These are phyloP conservation scores for Thamnaconus septentrionalis DNA, from an alignment of 2,113 vertebrate species.

Conservation along the genomic window DNA sequence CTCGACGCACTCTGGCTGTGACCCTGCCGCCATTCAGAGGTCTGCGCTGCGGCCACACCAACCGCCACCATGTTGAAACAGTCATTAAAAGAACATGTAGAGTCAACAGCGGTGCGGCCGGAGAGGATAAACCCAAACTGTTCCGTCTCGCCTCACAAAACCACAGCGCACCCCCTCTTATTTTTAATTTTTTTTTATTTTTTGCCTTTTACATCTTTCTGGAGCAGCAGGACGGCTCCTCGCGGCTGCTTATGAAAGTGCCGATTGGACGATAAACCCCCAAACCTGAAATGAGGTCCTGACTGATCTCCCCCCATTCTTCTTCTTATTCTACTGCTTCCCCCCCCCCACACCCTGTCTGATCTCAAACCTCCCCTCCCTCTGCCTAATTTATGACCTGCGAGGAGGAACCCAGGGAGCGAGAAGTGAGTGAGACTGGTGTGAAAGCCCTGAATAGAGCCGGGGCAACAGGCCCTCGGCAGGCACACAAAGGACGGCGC, in stretches of 20 bases:
- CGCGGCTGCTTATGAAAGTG: too few relatives aligned
- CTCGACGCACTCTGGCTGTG: too few relatives aligned
- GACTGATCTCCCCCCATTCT: constrained; percentile 53
- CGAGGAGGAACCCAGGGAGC: constrained; percentile 73
- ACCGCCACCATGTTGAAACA: constrained; percentile 52
- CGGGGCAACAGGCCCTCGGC: constrained; percentile 72
- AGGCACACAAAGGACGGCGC: constrained; percentile 70
- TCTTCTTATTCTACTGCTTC: not conserved
- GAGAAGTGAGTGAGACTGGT: constrained; percentile 79
- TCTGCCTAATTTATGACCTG: constrained; percentile 78
- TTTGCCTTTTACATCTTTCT: constrained; percentile 18
- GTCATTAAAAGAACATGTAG: constrained; percentile 78
- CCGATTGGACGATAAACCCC: constrained; percentile 32
- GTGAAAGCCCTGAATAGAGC: constrained; percentile 78
- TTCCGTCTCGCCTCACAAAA: constrained; percentile 39
- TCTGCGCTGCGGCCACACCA: constrained; percentile 63
- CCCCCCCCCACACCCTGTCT: constrained; percentile 6
- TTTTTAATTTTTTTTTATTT: constrained; percentile 6
- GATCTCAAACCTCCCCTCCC: constrained; percentile 53
- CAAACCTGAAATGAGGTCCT: constrained; percentile 58
- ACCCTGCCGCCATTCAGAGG: constrained; percentile 3
- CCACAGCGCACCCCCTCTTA: constrained; percentile 17
- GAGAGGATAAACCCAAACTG: constrained; percentile 56
- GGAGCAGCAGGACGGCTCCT: not conserved
- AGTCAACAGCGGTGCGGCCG: constrained; percentile 65